phyloP scores from a whole-genome alignment of 1,140 invertebrate genomes.

The Drosophila ercepeae region DNA sequence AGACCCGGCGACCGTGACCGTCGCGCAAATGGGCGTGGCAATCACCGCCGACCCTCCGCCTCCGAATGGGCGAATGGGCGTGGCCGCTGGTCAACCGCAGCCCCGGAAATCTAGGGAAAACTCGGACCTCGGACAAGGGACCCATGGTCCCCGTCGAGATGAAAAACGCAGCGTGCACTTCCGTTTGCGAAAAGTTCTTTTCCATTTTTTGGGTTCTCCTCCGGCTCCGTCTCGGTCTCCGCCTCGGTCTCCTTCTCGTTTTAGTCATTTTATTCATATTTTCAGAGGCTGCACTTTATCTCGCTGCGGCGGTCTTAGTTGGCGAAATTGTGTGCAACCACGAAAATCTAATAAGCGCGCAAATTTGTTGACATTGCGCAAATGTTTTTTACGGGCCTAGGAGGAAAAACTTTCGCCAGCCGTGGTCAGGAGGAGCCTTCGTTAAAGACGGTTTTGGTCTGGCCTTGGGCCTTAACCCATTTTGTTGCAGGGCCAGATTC shows the following conservation, averaged over 20 bases:
- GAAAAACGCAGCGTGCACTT: constrained; percentile 70
- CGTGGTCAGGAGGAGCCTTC: constrained; percentile 8
- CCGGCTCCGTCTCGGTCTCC: neutral
- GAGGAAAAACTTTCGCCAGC: constrained; percentile 41
- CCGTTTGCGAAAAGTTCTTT: constrained; percentile 58
- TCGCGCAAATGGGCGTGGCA: constrained; percentile 54
- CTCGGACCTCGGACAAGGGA: constrained; percentile 1
- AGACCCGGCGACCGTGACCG: constrained; percentile 76
- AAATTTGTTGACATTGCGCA: constrained; percentile 82
- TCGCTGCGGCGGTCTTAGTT: constrained; percentile 76
- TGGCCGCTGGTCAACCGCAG: constrained; percentile 45
- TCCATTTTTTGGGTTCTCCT: neutral
- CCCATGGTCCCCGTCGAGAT: constrained; percentile 25
- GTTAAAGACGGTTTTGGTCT: constrained; percentile 33
- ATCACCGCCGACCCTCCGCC: neutral
- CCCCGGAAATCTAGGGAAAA: constrained; percentile 17
- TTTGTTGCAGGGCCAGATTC: constrained; percentile 26
- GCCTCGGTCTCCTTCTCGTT: neutral
- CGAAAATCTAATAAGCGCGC: constrained; percentile 82
- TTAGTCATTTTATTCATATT: constrained; percentile 77
- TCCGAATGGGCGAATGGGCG: constrained; percentile 10
- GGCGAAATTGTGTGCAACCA: constrained; percentile 82
- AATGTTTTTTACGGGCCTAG: constrained; percentile 77
- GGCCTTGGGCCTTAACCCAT: constrained; percentile 49
- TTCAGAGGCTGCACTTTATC: constrained; percentile 75